A percentile compares a stretch with the other conserved stretches of the same genome.
phyloP scores from a whole-genome alignment of 2,888 invertebrate genomes.

The Mythimna pallens region DNA sequence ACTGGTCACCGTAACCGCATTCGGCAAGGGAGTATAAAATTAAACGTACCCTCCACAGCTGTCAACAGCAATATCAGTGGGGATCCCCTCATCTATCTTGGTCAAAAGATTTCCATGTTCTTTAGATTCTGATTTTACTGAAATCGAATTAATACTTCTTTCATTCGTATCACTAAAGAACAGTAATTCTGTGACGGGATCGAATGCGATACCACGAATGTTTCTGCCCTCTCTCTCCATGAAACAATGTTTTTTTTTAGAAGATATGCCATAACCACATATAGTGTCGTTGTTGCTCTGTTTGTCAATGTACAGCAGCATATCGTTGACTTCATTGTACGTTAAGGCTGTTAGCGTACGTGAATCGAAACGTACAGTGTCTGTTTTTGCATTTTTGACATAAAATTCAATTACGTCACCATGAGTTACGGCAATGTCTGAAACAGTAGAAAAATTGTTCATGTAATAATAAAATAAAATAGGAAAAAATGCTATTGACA shows the following conservation, averaged over 20 bases:
- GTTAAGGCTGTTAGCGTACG: background rate
- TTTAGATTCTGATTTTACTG: constrained; percentile 73
- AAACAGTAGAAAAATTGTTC: background rate
- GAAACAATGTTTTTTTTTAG: constrained; percentile 80
- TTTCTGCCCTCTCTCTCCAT: constrained; percentile 87
- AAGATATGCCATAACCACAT: constrained; percentile 88
- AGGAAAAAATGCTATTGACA: too few species aligned
- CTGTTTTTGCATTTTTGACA: background rate
- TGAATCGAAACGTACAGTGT: background rate
- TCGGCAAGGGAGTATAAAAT: too few species aligned
- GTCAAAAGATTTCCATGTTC: constrained; percentile 44
- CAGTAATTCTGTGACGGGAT: constrained; percentile 92
- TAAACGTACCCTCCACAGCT: background rate
- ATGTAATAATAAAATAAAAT: background rate
- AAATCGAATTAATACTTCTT: constrained; percentile 88
- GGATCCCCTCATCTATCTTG: background rate
- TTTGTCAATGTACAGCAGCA: constrained; percentile 92
- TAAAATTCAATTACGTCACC: background rate
- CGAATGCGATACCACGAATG: constrained; percentile 94
- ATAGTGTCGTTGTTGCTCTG: constrained; percentile 92
- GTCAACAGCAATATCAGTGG: background rate
- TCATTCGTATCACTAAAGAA: constrained; percentile 95
- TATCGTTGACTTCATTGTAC: constrained; percentile 76
- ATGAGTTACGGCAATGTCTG: background rate
- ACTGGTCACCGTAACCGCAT: too few species aligned